Percentiles rank a stretch among this genome's conserved stretches.
Evolutionary conservation across 2,797 vertebrate genomes (phyloP).

Genomic region (Streptopelia turtur): DNA sequence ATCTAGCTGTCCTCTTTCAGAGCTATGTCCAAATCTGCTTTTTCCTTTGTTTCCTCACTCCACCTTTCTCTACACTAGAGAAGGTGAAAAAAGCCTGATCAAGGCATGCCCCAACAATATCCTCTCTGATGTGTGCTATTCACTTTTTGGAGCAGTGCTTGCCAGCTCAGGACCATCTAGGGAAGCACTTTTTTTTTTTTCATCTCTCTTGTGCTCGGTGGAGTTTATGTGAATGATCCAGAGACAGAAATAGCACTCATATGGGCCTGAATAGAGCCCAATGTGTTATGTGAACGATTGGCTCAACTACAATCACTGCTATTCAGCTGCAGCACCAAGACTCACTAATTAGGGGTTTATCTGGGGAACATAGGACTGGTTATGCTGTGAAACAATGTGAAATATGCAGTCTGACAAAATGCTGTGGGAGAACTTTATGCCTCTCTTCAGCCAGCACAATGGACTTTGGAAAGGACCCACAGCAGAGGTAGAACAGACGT

Average conservation of each 20-base stretch:
- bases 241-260: constrained; percentile 49
- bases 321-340: constrained; percentile 35
- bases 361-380: constrained; percentile 34
- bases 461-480: background rate
- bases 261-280: constrained; percentile 38
- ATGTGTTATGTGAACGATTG: constrained; percentile 17
- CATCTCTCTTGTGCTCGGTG: background rate
- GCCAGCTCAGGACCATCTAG: background rate
- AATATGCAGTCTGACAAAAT: constrained; percentile 24
- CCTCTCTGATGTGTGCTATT: background rate
- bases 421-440: background rate
- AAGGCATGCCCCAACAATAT: background rate
- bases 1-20: background rate
- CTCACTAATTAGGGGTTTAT: constrained; percentile 48
- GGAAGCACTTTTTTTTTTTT: background rate
- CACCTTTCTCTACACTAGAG: background rate
- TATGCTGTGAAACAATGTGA: constrained; percentile 24
- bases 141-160: background rate
- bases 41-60: background rate
- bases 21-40: background rate
- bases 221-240: constrained; percentile 23
- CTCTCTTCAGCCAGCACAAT: constrained; percentile 4
- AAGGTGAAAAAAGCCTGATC: background rate
- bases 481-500: background rate
- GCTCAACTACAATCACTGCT: constrained; percentile 36